Evolutionary conservation across 2,888 invertebrate species (phyloP).

Genomic region (Eristalis tenax): DNA sequence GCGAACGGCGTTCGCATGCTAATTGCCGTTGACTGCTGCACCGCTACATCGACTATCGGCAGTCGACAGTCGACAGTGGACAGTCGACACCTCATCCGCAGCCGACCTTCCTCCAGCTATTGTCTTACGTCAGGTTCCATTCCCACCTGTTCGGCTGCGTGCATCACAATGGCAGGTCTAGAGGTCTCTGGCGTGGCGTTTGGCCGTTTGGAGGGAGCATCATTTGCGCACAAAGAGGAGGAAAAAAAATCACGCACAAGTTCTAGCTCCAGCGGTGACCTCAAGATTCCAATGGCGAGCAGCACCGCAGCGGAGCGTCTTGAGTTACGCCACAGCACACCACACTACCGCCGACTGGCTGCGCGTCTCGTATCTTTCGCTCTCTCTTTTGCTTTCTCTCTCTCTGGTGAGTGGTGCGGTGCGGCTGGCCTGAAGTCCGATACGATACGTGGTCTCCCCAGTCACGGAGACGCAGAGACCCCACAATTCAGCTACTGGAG

Average conservation of each 20-base stretch:
- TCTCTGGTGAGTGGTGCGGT: not conserved
- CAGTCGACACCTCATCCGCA: not conserved
- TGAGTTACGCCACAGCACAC: slow-evolving; percentile 24
- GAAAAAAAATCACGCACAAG: not conserved
- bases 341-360: not conserved
- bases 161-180: slow-evolving; percentile 55
- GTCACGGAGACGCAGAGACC: not conserved
- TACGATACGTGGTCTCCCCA: slow-evolving; percentile 2
- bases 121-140: slow-evolving; percentile 25
- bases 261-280: slow-evolving; percentile 41
- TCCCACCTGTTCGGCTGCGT: slow-evolving; percentile 41
- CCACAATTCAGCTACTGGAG: slow-evolving; percentile 43
- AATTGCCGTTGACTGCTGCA: slow-evolving; percentile 2
- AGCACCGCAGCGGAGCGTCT: slow-evolving; percentile 15
- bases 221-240: not conserved
- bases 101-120: slow-evolving; percentile 57
- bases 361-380: not conserved
- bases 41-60: not conserved
- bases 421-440: not conserved
- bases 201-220: slow-evolving; percentile 24
- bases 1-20: slow-evolving; percentile 22
- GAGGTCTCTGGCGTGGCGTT: slow-evolving; percentile 35
- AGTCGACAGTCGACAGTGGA: not conserved
- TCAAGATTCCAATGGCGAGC: slow-evolving; percentile 48
- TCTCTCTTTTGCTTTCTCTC: slow-evolving; percentile 1